Conservation (phyloP, 2,888 invertebrate species). For the Stratiomys singularior region DNA sequence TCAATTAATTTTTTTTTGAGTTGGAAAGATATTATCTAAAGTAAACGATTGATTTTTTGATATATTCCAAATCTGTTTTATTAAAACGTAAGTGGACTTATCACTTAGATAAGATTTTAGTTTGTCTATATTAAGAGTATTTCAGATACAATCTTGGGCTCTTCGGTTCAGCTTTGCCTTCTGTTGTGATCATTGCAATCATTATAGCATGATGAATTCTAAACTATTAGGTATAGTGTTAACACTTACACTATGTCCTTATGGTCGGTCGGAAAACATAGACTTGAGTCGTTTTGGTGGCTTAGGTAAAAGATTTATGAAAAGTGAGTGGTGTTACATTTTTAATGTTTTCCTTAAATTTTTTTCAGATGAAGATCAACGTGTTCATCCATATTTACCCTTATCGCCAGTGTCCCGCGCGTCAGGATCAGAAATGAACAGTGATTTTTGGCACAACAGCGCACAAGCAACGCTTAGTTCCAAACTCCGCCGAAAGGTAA, state of each 20-base stretch:
- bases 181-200: not conserved
- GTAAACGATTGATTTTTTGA: not conserved
- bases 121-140: not conserved
- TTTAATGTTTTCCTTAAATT: too few species aligned
- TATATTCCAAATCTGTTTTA: not conserved
- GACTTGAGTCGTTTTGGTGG: not conserved
- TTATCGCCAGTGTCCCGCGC: conserved; percentile 60
- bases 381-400: conserved; percentile 29
- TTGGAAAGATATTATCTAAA: not conserved
- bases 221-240: not conserved
- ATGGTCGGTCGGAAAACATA: not conserved
- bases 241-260: not conserved
- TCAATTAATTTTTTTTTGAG: not conserved
- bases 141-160: not conserved
- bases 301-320: not conserved
- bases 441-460: conserved; percentile 60
- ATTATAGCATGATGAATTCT: not conserved
- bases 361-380: conserved; percentile 9
- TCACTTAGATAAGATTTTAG: not conserved
- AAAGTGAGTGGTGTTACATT: not conserved
- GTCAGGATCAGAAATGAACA: not conserved
- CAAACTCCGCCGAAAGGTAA: conserved; percentile 52
- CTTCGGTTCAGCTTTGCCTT: not conserved
- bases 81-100: not conserved
- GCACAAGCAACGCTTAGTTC: conserved; percentile 61